A percentile compares a stretch with the other conserved stretches of the same genome.
phyloP scores from a whole-genome alignment of 2,888 invertebrate genomes.

The Agriotes lineatus region DNA sequence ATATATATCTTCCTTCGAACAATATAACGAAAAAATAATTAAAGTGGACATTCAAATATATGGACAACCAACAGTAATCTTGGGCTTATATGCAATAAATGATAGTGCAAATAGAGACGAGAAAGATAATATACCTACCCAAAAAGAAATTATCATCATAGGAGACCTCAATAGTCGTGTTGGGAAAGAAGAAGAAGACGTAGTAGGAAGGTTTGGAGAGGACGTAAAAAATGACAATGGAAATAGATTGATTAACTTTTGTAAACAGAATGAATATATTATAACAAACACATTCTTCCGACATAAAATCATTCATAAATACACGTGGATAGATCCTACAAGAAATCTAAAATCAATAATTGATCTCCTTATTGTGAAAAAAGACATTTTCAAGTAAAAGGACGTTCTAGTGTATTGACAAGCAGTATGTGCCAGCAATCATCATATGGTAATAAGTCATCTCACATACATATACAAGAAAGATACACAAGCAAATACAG shows the following conservation, averaged over 20 bases:
- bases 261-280: background rate
- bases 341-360: no score
- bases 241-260: background rate
- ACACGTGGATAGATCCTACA: no score
- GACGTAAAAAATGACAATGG: slow-evolving; percentile 2
- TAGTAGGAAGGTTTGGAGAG: slow-evolving; percentile 11
- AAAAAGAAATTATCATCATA: background rate
- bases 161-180: slow-evolving; percentile 7
- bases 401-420: no score
- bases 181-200: slow-evolving; percentile 2
- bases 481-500: background rate
- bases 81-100: no score
- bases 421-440: background rate
- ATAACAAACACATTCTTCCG: background rate
- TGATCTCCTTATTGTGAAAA: background rate
- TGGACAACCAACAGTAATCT: background rate
- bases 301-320: background rate
- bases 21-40: no score
- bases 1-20: slow-evolving; percentile 1
- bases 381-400: no score
- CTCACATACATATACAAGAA: background rate
- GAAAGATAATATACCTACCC: background rate
- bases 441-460: background rate
- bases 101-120: background rate
- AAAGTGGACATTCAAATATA: no score